Evolutionary conservation across 53 echinoderm and acorn worm genomes (phyloP), one percentile per base, ranked within the genome.

Genomic region (Astropecten irregularis): DNA sequence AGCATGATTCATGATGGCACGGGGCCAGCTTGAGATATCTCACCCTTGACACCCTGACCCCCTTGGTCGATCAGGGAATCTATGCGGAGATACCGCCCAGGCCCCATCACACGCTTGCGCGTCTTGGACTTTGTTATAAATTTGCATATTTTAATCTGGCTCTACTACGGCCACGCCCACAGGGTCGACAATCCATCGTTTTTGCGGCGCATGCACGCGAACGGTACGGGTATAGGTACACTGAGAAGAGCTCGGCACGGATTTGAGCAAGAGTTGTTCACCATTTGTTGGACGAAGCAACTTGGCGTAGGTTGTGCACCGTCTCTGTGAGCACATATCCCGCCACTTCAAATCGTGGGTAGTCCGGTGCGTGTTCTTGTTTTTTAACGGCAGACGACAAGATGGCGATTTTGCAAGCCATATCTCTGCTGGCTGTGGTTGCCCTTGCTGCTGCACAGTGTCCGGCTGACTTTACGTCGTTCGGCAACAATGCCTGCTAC

Each of bases 391-490:
- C 61, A 14, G 34, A 60, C 27, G 30, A 26, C 79, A 79, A 46
- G 63, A 79, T 79, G 79, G 63, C 79, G 49, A 79, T 79, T 14
- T 52, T 83, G 25, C 83, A 83, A 38, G 54, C 53, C 40, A 15
- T 83, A 9, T 83, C 55, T 37, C 68, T 83, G 16, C 54, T 68
- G 68, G 35, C 83, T 33, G 21, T 76, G 52, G 30, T 82, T 14
- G 76, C 73, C 53, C 31, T 88, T n/a, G 82, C 73, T 2, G 76
- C 88, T 37, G 83, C 64, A 1, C 50, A 74, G 27, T 88, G 88
- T 39, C 88, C 88, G 6, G 64, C 82, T 0, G 82, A 74, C 68
- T 88, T 82, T 66, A 88, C 88, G 22, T 29, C 83, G 40, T 88
- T 49, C 66, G 36, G 27, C 50, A 74, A 88, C 56, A 72, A 65